phyloP scores from a whole-genome alignment of 2,888 invertebrate species.

The Trichopria drosophilae region DNA sequence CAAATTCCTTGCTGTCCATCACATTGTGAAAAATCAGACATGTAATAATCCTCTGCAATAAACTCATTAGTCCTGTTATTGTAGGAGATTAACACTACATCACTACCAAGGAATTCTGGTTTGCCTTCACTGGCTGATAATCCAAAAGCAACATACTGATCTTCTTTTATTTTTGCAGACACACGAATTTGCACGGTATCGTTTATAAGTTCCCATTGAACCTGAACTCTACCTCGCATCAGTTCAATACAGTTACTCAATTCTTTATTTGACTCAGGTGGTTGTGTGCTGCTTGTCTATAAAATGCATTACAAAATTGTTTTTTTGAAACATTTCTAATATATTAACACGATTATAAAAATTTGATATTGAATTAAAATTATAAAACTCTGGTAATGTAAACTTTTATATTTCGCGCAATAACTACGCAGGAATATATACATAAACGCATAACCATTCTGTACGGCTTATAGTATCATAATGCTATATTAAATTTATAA shows the following conservation, averaged over 20 bases:
- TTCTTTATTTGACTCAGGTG: too few species aligned
- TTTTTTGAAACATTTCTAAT: too few species aligned
- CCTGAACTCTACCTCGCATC: slow-evolving; percentile 79
- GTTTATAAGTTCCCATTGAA: slow-evolving; percentile 82
- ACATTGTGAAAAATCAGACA: slow-evolving; percentile 79
- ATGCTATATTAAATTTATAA: too few species aligned
- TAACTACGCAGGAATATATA: too few species aligned
- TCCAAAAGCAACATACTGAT: slow-evolving; percentile 88
- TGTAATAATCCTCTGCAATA: slow-evolving; percentile 81
- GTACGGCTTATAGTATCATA: too few species aligned
- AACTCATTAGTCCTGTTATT: slow-evolving; percentile 66
- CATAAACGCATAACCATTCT: too few species aligned
- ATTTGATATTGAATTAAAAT: too few species aligned
- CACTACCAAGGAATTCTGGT: slow-evolving; percentile 78
- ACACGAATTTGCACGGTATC: slow-evolving; percentile 77
- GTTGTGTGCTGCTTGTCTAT: slow-evolving; percentile 79
- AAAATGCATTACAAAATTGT: slow-evolving; percentile 50
- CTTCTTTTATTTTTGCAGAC: slow-evolving; percentile 76
- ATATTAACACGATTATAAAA: too few species aligned
- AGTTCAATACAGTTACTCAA: slow-evolving; percentile 82
- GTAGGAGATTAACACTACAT: slow-evolving; percentile 81
- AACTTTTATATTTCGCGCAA: too few species aligned
- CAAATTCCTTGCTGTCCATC: slow-evolving; percentile 84
- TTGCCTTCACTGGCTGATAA: slow-evolving; percentile 76
- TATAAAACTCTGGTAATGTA: too few species aligned